Base-by-base conservation (phyloP, 2,888 invertebrate genomes). In the Synergus laeviventris region DNA sequence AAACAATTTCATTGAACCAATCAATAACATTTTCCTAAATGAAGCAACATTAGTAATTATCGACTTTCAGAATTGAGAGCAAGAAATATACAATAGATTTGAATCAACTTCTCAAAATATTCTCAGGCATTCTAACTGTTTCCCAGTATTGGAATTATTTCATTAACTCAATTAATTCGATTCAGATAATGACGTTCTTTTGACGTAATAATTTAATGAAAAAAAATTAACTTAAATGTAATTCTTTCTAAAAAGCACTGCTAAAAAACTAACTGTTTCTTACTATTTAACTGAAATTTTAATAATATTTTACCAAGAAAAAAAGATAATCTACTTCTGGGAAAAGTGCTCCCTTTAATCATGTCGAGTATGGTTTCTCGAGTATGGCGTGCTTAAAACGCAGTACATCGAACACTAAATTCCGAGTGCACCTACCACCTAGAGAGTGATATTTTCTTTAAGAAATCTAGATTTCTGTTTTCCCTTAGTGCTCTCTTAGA, bases 351-450 rank as follows among this genome's bases (percentile, higher is more conserved):
- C 31, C 31, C 31, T 24, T 31, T 31, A 2, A 49, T 49, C 0
- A 64, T 38, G n/a, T n/a, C n/a, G n/a, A n/a, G n/a, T n/a, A n/a
- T n/a, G 11, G 9, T 39, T 21, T 18, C 2, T 74, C 74, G 74
- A 78, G 64, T 74, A 70, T 76, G 74, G 78, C 79, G 80, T 80
- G 76, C 70, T 80, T n/a, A 62, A 56, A 62, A 36, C 7, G 61
- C 61, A 62, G 64, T 78, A 82, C 82, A 81, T 82, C 82, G 81
- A 81, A 78, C 79, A 80, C 78, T 79, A 73, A 56, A 76, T 79
- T 79, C 73, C 79, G 76, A 76, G 83, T 85, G 84, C 83, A 83
- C 86, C 86, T 83, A 83, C 85, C 85, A 86, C 86, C 82, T 82
- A 83, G 83, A 82, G 73, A 79, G 62, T 77, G 60, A 81, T 56